Evolutionary conservation across 2,888 invertebrate genomes (phyloP).

Genomic region (Napeogenes sylphis): DNA sequence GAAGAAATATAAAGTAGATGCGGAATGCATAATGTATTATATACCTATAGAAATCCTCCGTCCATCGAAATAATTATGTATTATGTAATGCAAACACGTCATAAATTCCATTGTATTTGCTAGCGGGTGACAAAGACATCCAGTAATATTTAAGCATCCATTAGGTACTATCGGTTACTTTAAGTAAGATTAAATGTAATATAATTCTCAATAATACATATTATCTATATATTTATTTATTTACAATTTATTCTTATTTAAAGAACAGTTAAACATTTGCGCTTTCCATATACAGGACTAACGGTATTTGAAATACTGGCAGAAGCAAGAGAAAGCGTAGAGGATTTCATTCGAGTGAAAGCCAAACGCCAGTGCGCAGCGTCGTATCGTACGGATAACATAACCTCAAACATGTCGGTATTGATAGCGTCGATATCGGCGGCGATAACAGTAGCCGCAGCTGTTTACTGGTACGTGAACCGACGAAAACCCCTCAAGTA

Average conservation of each 20-base stretch:
- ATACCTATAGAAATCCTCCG: conserved; percentile 2
- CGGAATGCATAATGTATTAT: not conserved
- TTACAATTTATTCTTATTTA: conserved; percentile 30
- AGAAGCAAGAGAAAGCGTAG: conserved; percentile 67
- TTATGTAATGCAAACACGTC: conserved; percentile 24
- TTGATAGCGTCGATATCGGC: conserved; percentile 44
- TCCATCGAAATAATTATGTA: conserved; percentile 23
- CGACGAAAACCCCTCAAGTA: conserved; percentile 75
- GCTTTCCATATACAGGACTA: conserved; percentile 45
- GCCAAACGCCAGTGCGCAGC: conserved; percentile 55
- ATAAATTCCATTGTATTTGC: conserved; percentile 25
- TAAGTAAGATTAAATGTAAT: not conserved
- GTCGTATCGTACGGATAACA: conserved; percentile 53
- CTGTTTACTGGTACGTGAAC: conserved; percentile 67
- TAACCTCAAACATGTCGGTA: conserved; percentile 50
- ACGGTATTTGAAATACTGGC: conserved; percentile 63
- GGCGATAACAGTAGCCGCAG: conserved; percentile 46
- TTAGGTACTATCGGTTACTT: conserved; percentile 5
- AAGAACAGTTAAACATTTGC: conserved; percentile 29
- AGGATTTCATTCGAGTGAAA: conserved; percentile 69
- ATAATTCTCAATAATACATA: not conserved
- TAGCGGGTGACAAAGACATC: conserved; percentile 14
- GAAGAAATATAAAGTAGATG: no score
- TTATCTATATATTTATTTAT: not conserved
- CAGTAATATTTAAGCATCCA: conserved; percentile 24